These are phyloP conservation scores for Meteorus sp. DNA, from an alignment of 1,140 invertebrate genomes.

Conservation along the genomic window DNA sequence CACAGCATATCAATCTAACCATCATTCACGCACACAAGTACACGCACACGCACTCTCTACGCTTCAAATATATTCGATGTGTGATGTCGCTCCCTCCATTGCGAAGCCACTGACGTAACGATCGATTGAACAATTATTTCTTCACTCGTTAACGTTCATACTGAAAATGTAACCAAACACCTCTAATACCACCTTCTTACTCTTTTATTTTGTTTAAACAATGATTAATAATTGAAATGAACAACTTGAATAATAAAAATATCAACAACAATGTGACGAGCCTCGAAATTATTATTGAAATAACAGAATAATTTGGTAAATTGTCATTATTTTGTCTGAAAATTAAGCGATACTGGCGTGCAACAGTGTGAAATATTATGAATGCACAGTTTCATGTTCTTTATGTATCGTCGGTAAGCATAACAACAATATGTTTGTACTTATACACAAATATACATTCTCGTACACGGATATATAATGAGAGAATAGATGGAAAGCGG, in stretches of 20 bases:
- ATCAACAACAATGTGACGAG: neutral
- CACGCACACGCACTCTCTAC: slow-evolving; percentile 28
- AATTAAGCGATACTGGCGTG: neutral
- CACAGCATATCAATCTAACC: neutral
- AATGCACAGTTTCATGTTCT: too few relatives aligned
- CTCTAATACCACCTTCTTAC: too few relatives aligned
- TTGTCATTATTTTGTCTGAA: neutral
- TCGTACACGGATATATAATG: neutral
- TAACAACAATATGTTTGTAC: too few relatives aligned
- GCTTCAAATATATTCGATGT: too few relatives aligned
- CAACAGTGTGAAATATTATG: too few relatives aligned
- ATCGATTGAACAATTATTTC: neutral
- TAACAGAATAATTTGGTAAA: neutral
- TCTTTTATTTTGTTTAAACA: too few relatives aligned
- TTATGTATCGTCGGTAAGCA: too few relatives aligned
- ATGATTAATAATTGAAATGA: too few relatives aligned
- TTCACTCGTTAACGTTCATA: neutral
- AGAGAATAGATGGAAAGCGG: neutral
- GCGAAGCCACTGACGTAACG: neutral
- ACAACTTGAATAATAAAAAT: neutral
- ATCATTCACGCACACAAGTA: slow-evolving; percentile 16
- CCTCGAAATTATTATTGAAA: neutral
- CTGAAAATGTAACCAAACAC: too few relatives aligned
- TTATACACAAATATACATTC: too few relatives aligned
- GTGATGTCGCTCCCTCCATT: neutral